Evolutionary conservation across 1,140 invertebrate species (phyloP), one percentile per base, ranked within the genome.

Genomic region (Camponotus pennsylvanicus): DNA sequence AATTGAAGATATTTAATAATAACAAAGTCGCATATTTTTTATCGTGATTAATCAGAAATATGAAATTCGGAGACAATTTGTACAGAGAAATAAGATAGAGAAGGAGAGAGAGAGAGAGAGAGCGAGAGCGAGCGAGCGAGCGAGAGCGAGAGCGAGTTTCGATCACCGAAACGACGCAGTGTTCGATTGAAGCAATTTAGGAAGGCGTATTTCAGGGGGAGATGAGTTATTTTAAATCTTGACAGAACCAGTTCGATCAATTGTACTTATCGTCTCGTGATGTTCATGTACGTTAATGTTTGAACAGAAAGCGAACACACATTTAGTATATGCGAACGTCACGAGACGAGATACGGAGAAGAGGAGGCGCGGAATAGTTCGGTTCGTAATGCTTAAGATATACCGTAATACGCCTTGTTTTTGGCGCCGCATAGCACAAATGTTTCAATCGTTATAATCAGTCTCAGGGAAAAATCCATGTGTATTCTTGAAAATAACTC

Each of bases 401-500:
- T 52, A 55, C 67, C 21, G 34, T 69, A 67, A 49, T 70, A 79
- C 63, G 85, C 79, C 67, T 90, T 91, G 85, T 77, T 77, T 90
- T 91, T 86, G 13, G 40, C 57, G 78, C 69, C 55, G 75, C 87
- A 79, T 49, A 89, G 79, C 40, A 89, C 63, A 85, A 49, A 88
- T 52, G 49, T 91, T 93, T 93, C 82, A 92, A 91, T 93, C 86
- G 91, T 93, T 94, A 92, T 93, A 92, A 95, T 94, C 92, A 94
- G 93, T 94, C 94, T 95, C 94, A 95, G 94, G 94, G 94, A 94
- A 95, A 82, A 83, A 92, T 93, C 89, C 93, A 92, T 85, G 91
- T 93, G 92, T 94, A 94, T 94, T 92, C 87, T 91, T 88, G 82
- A 73, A 83, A 45, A 75, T 73, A 80, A 83, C 55, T 73, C 63